These are phyloP conservation scores for Phymorhynchus buccinoides DNA, from an alignment of 1,140 invertebrate genomes.

Conservation along the genomic window DNA sequence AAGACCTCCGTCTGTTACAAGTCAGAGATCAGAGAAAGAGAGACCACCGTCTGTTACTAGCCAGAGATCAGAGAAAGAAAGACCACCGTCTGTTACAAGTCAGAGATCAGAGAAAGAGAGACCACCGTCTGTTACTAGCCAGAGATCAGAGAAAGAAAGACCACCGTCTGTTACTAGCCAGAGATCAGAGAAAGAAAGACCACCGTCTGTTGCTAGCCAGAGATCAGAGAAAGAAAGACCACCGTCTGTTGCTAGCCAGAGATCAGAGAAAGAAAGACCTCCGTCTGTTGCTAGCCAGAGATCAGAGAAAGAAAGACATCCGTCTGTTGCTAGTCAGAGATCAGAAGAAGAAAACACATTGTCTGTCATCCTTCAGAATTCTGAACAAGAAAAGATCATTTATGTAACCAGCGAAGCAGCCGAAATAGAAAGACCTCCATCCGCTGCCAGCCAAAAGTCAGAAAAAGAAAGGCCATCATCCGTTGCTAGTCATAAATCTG, in stretches of 20 bases:
- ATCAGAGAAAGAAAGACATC: background rate
- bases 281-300: background rate
- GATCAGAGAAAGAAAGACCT: background rate
- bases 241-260: background rate
- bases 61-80: constrained; percentile 2
- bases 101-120: constrained; percentile 1
- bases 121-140: background rate
- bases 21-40: background rate
- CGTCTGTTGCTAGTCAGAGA: background rate
- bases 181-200: background rate
- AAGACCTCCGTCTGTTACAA: background rate
- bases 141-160: background rate
- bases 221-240: background rate
- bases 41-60: background rate
- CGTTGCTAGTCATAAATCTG: background rate
- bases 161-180: background rate
- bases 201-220: background rate
- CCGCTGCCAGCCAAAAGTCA: background rate
- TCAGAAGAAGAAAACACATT: background rate
- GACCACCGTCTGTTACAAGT: background rate
- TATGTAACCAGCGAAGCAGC: background rate
- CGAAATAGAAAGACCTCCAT: background rate
- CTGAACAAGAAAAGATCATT: background rate
- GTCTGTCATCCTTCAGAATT: background rate
- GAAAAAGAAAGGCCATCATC: background rate